Evolutionary conservation across 2,888 invertebrate genomes (phyloP).

Genomic region (Laspeyria flexula): DNA sequence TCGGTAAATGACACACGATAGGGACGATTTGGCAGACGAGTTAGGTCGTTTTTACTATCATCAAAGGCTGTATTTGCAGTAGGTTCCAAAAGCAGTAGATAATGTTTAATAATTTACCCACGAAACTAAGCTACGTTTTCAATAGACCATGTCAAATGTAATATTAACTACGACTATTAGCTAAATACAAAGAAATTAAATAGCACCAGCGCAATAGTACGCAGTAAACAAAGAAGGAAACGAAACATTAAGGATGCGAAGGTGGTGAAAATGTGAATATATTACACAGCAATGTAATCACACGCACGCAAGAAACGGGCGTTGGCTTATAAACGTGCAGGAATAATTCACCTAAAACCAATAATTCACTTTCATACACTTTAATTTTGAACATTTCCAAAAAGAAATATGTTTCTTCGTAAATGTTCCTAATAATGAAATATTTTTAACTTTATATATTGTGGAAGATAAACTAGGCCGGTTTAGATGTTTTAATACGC

Average conservation of each 20-base stretch:
- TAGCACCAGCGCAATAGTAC: constrained; percentile 33
- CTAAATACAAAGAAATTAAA: constrained; percentile 37
- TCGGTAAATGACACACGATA: constrained; percentile 61
- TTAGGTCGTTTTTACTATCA: constrained; percentile 48
- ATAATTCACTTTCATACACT: constrained; percentile 79
- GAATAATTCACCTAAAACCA: constrained; percentile 76
- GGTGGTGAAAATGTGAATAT: constrained; percentile 84
- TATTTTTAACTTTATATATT: neutral
- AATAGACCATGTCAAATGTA: neutral
- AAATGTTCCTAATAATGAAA: constrained; percentile 25
- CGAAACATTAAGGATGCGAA: constrained; percentile 77
- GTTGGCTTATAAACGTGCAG: constrained; percentile 61
- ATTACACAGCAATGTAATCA: constrained; percentile 82
- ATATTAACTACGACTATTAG: neutral
- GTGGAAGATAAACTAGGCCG: no score
- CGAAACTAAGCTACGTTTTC: no score
- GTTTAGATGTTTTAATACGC: no score
- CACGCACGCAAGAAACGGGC: constrained; percentile 80
- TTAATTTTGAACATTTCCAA: constrained; percentile 74
- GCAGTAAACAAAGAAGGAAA: constrained; percentile 66
- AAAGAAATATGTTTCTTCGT: constrained; percentile 42
- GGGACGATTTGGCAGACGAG: constrained; percentile 59
- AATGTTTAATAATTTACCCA: constrained; percentile 52
- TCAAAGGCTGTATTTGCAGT: constrained; percentile 39
- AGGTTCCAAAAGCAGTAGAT: constrained; percentile 48